Evolutionary conservation across 2,113 vertebrate species (phyloP).

Genomic region (Zingel zingel): DNA sequence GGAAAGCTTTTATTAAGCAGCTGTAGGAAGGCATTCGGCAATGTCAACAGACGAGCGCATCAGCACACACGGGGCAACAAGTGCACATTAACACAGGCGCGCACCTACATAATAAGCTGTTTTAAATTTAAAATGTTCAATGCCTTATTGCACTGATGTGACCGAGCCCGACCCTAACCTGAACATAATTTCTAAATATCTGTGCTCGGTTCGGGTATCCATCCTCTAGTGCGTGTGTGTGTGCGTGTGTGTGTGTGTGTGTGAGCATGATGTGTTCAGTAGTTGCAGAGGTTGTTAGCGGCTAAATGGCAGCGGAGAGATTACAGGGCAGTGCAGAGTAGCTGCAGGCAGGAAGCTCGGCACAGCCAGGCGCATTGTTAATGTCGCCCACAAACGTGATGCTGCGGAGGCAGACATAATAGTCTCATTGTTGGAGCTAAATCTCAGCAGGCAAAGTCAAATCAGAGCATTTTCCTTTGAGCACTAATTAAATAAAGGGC

Average conservation of each 20-base stretch:
- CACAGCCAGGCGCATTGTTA: slow-evolving; percentile 44
- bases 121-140: too few species aligned
- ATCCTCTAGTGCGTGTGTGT: too few species aligned
- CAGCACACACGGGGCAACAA: too few species aligned
- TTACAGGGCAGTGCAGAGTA: slow-evolving; percentile 21
- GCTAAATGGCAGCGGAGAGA: slow-evolving; percentile 40
- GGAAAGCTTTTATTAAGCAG: too few species aligned
- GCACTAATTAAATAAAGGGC: slow-evolving; percentile 15
- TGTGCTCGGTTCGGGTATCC: too few species aligned
- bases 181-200: too few species aligned
- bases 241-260: not conserved
- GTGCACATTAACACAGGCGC: too few species aligned
- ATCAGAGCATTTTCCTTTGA: not conserved
- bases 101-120: too few species aligned
- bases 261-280: slow-evolving; percentile 2
- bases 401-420: slow-evolving; percentile 29
- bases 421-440: slow-evolving; percentile 15
- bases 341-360: slow-evolving; percentile 29
- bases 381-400: slow-evolving; percentile 25
- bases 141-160: too few species aligned
- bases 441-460: slow-evolving; percentile 26
- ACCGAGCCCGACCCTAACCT: too few species aligned
- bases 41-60: too few species aligned
- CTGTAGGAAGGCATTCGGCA: too few species aligned
- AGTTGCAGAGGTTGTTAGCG: slow-evolving; percentile 50